phyloP scores from a whole-genome alignment of 2,113 vertebrate genomes.

The Tretioscincus oriximinensis region DNA sequence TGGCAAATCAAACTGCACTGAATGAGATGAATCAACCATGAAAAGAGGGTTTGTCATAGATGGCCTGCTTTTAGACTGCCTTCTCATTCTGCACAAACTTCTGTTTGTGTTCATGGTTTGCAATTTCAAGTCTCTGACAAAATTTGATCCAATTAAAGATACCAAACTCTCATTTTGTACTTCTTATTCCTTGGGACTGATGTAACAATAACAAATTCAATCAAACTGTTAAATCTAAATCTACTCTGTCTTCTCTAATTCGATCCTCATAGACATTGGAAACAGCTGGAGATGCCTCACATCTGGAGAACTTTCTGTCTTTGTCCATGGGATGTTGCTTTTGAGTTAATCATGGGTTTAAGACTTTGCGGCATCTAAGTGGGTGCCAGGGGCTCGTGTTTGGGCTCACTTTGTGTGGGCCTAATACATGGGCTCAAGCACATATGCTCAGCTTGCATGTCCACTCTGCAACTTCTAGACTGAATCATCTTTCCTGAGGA shows the following conservation, averaged over 20 bases:
- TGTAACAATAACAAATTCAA: background rate
- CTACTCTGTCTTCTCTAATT: conserved; percentile 13
- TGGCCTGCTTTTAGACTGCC: background rate
- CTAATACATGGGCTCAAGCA: too few relatives aligned
- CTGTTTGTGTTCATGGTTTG: background rate
- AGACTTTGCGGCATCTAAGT: too few relatives aligned
- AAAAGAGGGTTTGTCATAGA: background rate
- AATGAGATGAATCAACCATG: background rate
- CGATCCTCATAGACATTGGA: background rate
- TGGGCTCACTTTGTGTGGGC: too few relatives aligned
- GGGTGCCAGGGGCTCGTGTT: too few relatives aligned
- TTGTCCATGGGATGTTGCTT: too few relatives aligned
- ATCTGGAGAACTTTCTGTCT: too few relatives aligned
- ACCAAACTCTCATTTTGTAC: conserved; percentile 13
- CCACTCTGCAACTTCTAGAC: too few relatives aligned
- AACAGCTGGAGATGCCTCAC: too few relatives aligned
- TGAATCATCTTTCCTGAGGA: too few relatives aligned
- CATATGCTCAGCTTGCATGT: too few relatives aligned
- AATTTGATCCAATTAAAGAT: conserved; percentile 16
- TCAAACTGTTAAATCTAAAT: conserved; percentile 1
- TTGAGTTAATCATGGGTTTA: too few relatives aligned
- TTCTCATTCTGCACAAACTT: conserved; percentile 5
- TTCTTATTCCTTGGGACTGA: background rate
- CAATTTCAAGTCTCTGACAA: background rate
- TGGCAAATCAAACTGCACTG: background rate